Conservation (phyloP, 1,140 invertebrate genomes). For the Pseudomyrmex pallidus region DNA sequence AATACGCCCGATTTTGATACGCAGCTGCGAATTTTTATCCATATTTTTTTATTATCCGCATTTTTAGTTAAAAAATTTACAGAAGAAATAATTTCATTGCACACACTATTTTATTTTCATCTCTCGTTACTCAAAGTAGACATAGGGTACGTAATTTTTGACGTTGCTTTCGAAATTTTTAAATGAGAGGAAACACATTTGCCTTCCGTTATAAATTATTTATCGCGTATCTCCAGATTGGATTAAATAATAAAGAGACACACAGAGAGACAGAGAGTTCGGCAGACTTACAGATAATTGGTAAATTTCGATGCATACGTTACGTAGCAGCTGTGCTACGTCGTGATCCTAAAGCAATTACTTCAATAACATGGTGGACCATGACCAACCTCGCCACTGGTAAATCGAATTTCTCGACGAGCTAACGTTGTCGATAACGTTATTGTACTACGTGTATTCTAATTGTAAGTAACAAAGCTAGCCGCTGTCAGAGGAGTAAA, state of each 20-base stretch:
- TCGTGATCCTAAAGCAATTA: slow-evolving; percentile 58
- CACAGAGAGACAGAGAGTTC: background rate
- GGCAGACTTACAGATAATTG: slow-evolving; percentile 48
- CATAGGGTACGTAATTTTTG: too few relatives aligned
- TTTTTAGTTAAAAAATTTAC: too few relatives aligned
- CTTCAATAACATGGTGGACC: slow-evolving; percentile 56
- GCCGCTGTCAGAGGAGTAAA: background rate
- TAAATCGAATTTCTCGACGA: slow-evolving; percentile 68
- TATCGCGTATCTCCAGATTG: background rate
- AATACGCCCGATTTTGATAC: too few relatives aligned
- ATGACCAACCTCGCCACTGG: slow-evolving; percentile 41
- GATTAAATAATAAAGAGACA: slow-evolving; percentile 39
- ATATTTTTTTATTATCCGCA: too few relatives aligned
- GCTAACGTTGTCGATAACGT: slow-evolving; percentile 63
- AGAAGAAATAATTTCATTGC: too few relatives aligned
- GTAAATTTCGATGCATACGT: slow-evolving; percentile 43
- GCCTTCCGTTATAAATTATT: background rate
- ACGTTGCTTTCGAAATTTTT: too few relatives aligned
- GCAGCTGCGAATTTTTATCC: too few relatives aligned
- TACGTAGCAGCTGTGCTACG: slow-evolving; percentile 47
- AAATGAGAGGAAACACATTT: background rate
- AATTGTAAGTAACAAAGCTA: slow-evolving; percentile 37
- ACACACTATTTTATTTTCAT: too few relatives aligned
- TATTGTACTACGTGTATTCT: slow-evolving; percentile 60
- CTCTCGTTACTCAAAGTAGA: too few relatives aligned